Conservation (phyloP, 2,888 invertebrate genomes). For the Meteorus cinctellus region DNA sequence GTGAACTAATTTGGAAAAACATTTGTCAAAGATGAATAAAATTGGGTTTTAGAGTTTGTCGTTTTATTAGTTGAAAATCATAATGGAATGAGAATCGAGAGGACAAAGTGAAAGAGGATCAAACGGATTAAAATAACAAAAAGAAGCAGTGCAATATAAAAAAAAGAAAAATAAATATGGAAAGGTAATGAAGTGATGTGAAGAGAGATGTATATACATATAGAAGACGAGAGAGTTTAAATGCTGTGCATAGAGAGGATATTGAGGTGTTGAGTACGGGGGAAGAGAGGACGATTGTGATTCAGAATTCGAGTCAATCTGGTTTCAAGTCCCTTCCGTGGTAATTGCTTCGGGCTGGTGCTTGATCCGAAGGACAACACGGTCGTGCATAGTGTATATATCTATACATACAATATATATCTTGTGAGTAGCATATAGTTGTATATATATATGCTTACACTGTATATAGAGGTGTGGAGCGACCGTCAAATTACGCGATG, state of each 20-base stretch:
- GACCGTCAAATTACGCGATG: conserved; percentile 37
- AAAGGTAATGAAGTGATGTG: too few relatives aligned
- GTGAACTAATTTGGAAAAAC: too few relatives aligned
- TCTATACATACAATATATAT: neutral
- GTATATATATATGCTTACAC: neutral
- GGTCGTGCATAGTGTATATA: neutral
- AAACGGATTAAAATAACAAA: too few relatives aligned
- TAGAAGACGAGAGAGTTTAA: neutral
- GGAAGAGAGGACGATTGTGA: neutral
- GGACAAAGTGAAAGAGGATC: too few relatives aligned
- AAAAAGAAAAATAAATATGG: too few relatives aligned
- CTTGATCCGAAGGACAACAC: conserved; percentile 39
- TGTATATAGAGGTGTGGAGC: conserved; percentile 3
- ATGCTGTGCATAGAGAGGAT: neutral
- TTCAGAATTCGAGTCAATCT: conserved; percentile 35
- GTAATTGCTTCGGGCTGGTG: conserved; percentile 34
- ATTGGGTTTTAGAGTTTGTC: too few relatives aligned
- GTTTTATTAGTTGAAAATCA: too few relatives aligned
- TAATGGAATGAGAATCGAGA: too few relatives aligned
- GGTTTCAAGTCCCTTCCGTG: conserved; percentile 14
- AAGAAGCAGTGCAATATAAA: too few relatives aligned
- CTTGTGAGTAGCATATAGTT: neutral
- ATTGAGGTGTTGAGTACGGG: neutral
- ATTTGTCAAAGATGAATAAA: too few relatives aligned
- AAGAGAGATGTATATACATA: neutral